A percentile compares a stretch with the other conserved stretches of the same genome.
Evolutionary conservation across 2,888 invertebrate genomes (phyloP).

Genomic region (Tyria jacobaeae): DNA sequence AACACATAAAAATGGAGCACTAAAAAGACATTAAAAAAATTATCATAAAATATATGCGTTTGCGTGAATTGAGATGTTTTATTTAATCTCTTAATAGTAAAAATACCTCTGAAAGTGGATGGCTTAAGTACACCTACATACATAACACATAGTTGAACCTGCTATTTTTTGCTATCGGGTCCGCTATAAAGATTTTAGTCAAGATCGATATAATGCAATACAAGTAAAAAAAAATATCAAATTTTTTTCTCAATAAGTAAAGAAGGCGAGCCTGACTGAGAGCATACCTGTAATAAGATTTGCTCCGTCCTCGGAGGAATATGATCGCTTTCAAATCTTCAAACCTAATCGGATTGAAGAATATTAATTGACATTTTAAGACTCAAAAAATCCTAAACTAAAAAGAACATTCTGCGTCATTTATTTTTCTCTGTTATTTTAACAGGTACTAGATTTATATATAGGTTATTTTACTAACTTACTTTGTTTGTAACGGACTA

Average conservation of each 20-base stretch:
- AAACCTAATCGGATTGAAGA: constrained; percentile 65
- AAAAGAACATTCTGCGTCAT: neutral
- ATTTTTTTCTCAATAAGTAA: constrained; percentile 42
- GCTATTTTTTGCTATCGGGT: neutral
- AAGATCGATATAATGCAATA: neutral
- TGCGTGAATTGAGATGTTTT: constrained; percentile 75
- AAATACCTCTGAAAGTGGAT: neutral
- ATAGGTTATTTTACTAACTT: constrained; percentile 33
- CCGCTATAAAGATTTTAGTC: too few relatives aligned
- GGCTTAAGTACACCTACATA: neutral
- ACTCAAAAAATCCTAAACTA: neutral
- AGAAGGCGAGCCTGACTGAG: constrained; percentile 32
- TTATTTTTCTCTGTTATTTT: neutral
- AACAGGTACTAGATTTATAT: constrained; percentile 14
- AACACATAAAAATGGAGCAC: constrained; percentile 85
- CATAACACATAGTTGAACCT: neutral
- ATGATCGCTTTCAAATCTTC: constrained; percentile 44
- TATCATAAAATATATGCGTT: constrained; percentile 84
- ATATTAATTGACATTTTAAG: constrained; percentile 51
- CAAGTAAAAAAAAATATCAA: neutral
- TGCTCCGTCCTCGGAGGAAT: constrained; percentile 59
- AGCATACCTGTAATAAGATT: constrained; percentile 66
- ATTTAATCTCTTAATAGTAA: constrained; percentile 48
- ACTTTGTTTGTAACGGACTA: too few relatives aligned
- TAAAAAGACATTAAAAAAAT: constrained; percentile 81